These are phyloP conservation scores for Synanthedon formicaeformis DNA, from an alignment of 2,888 invertebrate genomes.

Conservation along the genomic window DNA sequence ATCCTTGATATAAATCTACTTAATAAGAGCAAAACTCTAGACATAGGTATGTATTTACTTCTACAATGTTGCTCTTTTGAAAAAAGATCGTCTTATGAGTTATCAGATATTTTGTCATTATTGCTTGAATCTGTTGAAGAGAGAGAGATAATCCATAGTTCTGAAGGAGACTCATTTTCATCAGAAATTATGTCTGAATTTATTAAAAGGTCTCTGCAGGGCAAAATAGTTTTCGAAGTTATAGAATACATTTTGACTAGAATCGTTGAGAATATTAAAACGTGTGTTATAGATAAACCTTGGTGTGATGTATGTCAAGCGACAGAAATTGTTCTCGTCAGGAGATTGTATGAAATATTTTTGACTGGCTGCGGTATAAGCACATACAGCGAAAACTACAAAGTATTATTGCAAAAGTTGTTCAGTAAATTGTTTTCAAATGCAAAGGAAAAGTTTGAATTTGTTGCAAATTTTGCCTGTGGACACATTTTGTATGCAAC, in stretches of 20 bases:
- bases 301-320: conserved; percentile 54
- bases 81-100: conserved; percentile 36
- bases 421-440: conserved; percentile 52
- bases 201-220: conserved; percentile 37
- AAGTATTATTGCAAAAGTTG: conserved; percentile 48
- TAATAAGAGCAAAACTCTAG: conserved; percentile 15
- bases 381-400: conserved; percentile 42
- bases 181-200: conserved; percentile 35
- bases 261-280: conserved; percentile 57
- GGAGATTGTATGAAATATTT: conserved; percentile 57
- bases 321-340: conserved; percentile 43
- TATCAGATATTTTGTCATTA: conserved; percentile 46
- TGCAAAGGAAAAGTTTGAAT: conserved; percentile 60
- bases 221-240: conserved; percentile 67
- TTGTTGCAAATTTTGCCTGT: conserved; percentile 70
- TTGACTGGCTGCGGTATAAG: conserved; percentile 56
- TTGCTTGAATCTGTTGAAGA: conserved; percentile 48
- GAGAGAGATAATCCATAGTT: conserved; percentile 35
- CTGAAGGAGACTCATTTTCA: conserved; percentile 32
- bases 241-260: conserved; percentile 66
- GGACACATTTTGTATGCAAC: conserved; percentile 53
- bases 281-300: conserved; percentile 39
- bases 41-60: conserved; percentile 49
- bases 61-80: conserved; percentile 54
- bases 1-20: conserved; percentile 29